Base-by-base conservation (phyloP, 2,113 vertebrate genomes). In the Saiga tatarica region DNA sequence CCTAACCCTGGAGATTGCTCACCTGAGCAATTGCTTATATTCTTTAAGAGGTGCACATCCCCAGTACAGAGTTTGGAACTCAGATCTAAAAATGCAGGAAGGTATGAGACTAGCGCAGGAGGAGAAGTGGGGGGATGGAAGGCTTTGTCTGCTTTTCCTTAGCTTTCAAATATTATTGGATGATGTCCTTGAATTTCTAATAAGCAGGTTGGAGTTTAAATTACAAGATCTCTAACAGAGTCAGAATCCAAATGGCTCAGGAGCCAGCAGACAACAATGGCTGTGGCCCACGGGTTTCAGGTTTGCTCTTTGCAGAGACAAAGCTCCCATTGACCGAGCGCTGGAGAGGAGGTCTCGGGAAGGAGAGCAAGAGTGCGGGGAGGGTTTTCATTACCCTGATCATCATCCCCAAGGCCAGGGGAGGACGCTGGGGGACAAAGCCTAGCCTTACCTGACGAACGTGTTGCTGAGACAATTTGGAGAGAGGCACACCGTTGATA, bases 241-340 rank as follows among this genome's bases (percentile, higher is more conserved):
- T 98, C 98, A 98, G 98, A 97, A 98, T 98, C 98, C 98, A 98
- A 98, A 98, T 92, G 96, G 98, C 98, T 98, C 98, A 97, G 98
- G 98, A 98, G 98, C 92, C 96, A 30, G 59, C 98, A 98, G 99
- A 99, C 99, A 99, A 99, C 99, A 98, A 99, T 99, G 99, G 78
- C 98, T 97, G 94, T 96, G 95, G 99, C 98, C 98, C 97, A 98
- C 99, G 98, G 67, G 98, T 99, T 99, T 99, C 99, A 99, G 99
- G 98, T 98, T 98, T 98, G 98, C 98, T 98, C 99, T 99, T 96
- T 96, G 97, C 91, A 26, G 89, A 98, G 98, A 99, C 99, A 99
- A 99, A 99, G 99, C 98, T 97, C 96, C 98, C 98, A 99, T 99
- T 99, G 98, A 99, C 99, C 99, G 97, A 99, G 95, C 33, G 57